Base-by-base conservation (phyloP, 2,113 vertebrate species). In the Carassius auratus region DNA sequence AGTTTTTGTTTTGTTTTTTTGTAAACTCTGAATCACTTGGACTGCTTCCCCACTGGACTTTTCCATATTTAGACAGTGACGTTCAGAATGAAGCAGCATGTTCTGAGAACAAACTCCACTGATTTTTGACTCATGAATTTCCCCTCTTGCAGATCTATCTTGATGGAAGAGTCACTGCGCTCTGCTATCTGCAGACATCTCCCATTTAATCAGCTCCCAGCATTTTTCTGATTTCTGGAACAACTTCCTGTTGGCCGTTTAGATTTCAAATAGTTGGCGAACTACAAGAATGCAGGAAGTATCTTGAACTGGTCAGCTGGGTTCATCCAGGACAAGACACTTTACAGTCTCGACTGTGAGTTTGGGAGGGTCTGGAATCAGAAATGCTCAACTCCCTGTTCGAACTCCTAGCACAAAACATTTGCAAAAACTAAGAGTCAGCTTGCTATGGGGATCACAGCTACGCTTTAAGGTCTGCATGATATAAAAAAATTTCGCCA, bases 161-260 rank as follows among this genome's bases (percentile, higher is more conserved):
- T 81, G 52, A 81, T 84, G 62, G 50, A 30, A 45, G 48, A 84
- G 61, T 26, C 71, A 82, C 66, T 59, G 61, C n/a, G 62, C 71
- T 23, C 76, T 52, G 50, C 78, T 59, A 85, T 88, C 79, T 30
- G 76, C 62, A 21, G 4, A 66, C 86, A 91, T 90, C 89, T 90
- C 71, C n/a, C 71, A 64, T 91, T 76, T 89, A 86, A 93, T 93
- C 89, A 87, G 48, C 83, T 86, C 33, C 84, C 21, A 23, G 66
- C 86, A 61, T 84, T 89, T 88, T 73, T 87, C 88, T 48, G 81
- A 77, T 76, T 89, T 89, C 74, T 78, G 83, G 85, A 92, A 92
- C 76, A 69, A 92, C 89, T 92, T 93, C 91, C 92, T 92, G 85
- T 90, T 90, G 50, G 81, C 45, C 75, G 88, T 93, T 93, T 92